Evolutionary conservation across 2,113 vertebrate species (phyloP).

Genomic region (Psittacus erithacus): DNA sequence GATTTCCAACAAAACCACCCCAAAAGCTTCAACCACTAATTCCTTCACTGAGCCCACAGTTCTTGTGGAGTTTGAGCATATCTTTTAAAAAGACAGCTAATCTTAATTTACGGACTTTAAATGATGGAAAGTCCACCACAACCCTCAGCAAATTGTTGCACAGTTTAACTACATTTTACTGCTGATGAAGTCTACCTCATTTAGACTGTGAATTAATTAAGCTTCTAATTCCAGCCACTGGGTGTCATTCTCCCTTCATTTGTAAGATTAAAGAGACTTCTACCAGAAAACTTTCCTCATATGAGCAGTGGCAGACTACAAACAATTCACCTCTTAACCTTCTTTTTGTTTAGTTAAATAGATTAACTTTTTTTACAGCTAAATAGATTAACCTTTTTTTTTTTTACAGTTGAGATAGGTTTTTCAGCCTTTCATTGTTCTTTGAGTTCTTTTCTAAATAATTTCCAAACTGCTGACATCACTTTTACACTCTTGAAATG

Average conservation of each 20-base stretch:
- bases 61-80: background rate
- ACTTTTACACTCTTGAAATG: background rate
- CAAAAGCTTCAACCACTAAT: background rate
- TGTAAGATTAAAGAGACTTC: constrained; percentile 7
- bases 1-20: background rate
- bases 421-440: background rate
- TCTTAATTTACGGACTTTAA: background rate
- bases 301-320: constrained; percentile 1
- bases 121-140: background rate
- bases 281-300: background rate
- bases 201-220: constrained; percentile 19
- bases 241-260: background rate
- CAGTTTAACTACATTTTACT: constrained; percentile 13
- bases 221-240: background rate
- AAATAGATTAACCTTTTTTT: background rate
- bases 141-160: background rate
- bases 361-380: background rate
- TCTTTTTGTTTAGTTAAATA: constrained; percentile 25
- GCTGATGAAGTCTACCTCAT: background rate
- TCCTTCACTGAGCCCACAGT: background rate
- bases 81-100: background rate
- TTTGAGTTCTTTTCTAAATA: background rate
- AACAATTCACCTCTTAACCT: constrained; percentile 6
- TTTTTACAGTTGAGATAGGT: background rate
- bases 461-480: background rate